Evolutionary conservation across 2,113 vertebrate species (phyloP), one percentile per base, ranked within the genome.

Genomic region (Rousettus leschenaultii): DNA sequence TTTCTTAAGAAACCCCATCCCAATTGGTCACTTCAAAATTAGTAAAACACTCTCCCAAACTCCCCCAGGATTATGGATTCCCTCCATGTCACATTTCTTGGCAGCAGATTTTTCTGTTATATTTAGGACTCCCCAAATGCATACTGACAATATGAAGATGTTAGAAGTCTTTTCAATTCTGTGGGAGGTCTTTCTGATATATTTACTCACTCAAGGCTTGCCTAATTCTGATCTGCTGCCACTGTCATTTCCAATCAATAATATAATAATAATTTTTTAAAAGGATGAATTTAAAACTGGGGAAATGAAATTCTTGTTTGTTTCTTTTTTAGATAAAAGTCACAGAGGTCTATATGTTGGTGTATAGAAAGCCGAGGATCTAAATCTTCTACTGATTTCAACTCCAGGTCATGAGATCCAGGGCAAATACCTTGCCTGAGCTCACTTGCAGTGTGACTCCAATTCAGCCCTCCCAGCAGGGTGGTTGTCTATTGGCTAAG

Each of bases 111-210:
- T 95, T 68, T 45, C 66, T 87, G 68, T 14, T 26, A 74, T 40
- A 66, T 28, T 84, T 91, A 61, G 33, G 53, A 22, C 24, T 74
- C 11, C 24, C 33, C 19, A 91, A 66, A 87, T 7, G 22, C 26
- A 5, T 85, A 66, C 24, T 61, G 63, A 91, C 55, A 90, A 35
- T 43, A 26, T 89, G 57, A 94, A 87, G 10, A 59, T 73, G 33
- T 74, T 93, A 79, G 89, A 92, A 35, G 18, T 61, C 75, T 87
- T 95, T 91, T 16, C 24, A 80, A 30, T 91, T 61, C 45, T 83
- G 35, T 75, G 48, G 51, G 38, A n/a, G 14, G 59, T 40, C 66
- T 82, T 66, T 22, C 65, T 65, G n/a, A 75, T 40, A 74, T n/a
- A 68, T 80, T 68, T 94, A 28, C 94, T 24, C 22, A 66, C 38